These are phyloP conservation scores for Anguilla pacifica DNA, from an alignment of 2,797 vertebrate species.

Conservation along the genomic window DNA sequence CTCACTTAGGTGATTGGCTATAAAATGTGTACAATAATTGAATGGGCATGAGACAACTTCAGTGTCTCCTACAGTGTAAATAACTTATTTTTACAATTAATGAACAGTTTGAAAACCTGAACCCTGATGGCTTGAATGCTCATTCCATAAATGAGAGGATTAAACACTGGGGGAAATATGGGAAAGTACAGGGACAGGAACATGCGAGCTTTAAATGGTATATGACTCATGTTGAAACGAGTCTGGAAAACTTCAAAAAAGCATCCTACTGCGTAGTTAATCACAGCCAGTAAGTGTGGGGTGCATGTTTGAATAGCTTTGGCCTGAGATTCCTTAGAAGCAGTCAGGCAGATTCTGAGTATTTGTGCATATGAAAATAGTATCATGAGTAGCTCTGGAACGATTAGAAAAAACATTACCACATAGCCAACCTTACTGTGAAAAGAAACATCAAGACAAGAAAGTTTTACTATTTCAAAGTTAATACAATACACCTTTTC, in stretches of 20 bases:
- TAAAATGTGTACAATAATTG: too few species aligned
- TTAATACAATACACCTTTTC: constrained; percentile 53
- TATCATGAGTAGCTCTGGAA: constrained; percentile 15
- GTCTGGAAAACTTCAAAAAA: constrained; percentile 7
- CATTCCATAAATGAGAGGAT: constrained; percentile 19
- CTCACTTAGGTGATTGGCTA: too few species aligned
- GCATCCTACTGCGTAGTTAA: not conserved
- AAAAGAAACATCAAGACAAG: constrained; percentile 22
- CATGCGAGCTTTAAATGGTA: not conserved
- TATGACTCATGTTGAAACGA: not conserved
- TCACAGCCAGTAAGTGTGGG: constrained; percentile 48
- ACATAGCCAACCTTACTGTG: constrained; percentile 18
- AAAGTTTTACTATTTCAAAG: constrained; percentile 25
- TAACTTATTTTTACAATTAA: too few species aligned
- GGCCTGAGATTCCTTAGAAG: constrained; percentile 7
- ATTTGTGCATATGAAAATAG: constrained; percentile 35
- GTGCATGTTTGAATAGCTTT: constrained; percentile 25
- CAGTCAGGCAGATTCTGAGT: constrained; percentile 20
- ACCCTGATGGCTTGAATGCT: not conserved
- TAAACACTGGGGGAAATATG: constrained; percentile 50
- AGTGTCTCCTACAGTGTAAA: too few species aligned
- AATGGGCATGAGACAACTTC: too few species aligned
- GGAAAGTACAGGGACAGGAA: constrained; percentile 23
- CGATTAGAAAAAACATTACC: not conserved
- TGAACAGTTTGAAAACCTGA: not conserved